A percentile compares a stretch with the other conserved stretches of the same genome.
Conservation (phyloP, 2,113 vertebrate species). For the Alethe castanea region DNA sequence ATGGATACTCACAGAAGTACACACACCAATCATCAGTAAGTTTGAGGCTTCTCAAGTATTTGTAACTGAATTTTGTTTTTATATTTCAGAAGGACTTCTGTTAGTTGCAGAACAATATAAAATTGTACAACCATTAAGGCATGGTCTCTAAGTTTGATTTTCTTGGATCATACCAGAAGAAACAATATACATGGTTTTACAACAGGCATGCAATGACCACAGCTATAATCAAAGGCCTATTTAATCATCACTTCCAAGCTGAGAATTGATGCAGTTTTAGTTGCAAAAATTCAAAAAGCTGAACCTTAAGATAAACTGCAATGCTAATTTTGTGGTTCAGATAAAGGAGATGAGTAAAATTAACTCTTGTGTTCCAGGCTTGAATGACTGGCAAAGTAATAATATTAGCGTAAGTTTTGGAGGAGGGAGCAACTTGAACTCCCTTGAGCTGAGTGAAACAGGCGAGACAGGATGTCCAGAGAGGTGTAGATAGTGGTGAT, state of each 20-base stretch:
- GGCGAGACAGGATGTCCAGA: neutral
- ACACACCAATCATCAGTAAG: neutral
- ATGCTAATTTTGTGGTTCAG: neutral
- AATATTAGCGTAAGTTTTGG: neutral
- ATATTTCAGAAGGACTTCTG: neutral
- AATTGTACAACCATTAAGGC: neutral
- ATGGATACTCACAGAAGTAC: neutral
- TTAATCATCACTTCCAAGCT: neutral
- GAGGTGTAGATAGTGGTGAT: fast-evolving
- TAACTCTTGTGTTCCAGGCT: neutral
- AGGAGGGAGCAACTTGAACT: neutral
- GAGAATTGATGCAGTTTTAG: neutral
- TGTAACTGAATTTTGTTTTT: neutral
- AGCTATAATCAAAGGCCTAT: neutral
- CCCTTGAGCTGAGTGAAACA: neutral
- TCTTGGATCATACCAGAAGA: neutral
- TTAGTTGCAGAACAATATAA: neutral
- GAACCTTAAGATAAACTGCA: neutral
- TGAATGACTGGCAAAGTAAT: neutral
- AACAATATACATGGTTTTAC: neutral
- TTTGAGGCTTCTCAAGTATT: neutral
- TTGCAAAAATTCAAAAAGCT: neutral
- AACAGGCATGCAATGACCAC: neutral
- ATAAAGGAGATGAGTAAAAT: neutral
- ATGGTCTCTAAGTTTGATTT: neutral